Conservation (phyloP, 2,797 vertebrate species). For the Argentina silus region DNA sequence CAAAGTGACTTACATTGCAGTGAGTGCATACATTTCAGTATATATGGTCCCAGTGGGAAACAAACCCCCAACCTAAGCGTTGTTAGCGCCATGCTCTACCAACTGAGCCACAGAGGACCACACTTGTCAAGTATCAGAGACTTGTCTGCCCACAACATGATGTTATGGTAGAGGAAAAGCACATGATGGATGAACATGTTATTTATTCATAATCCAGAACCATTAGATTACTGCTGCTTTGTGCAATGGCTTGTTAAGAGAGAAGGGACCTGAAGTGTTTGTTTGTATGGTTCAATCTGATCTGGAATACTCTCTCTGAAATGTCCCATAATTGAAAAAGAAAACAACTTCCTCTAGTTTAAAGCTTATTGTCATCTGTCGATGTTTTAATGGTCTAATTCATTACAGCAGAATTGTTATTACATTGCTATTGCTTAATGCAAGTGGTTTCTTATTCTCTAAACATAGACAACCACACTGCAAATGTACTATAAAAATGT, state of each 20-base stretch:
- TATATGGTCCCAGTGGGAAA: no score
- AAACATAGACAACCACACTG: not conserved
- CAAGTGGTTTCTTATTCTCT: not conserved
- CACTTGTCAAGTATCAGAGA: constrained; percentile 61
- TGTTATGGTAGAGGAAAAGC: constrained; percentile 37
- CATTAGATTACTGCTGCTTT: no score
- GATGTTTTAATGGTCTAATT: no score
- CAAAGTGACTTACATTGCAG: no score
- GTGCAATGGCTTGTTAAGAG: not conserved
- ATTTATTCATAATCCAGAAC: not conserved
- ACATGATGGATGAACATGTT: not conserved
- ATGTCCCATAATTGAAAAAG: not conserved
- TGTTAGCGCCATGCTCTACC: no score
- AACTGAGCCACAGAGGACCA: no score
- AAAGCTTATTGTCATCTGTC: no score
- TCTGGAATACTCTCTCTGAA: not conserved
- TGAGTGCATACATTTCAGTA: no score
- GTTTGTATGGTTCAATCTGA: not conserved
- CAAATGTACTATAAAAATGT: not conserved
- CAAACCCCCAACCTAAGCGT: no score
- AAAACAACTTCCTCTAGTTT: no score
- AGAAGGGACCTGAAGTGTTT: not conserved
- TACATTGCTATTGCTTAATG: not conserved
- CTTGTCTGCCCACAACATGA: constrained; percentile 49
- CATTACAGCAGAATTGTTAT: no score